These are phyloP conservation scores for Axea sp. DNA, from an alignment of 2,888 invertebrate genomes.

Conservation along the genomic window DNA sequence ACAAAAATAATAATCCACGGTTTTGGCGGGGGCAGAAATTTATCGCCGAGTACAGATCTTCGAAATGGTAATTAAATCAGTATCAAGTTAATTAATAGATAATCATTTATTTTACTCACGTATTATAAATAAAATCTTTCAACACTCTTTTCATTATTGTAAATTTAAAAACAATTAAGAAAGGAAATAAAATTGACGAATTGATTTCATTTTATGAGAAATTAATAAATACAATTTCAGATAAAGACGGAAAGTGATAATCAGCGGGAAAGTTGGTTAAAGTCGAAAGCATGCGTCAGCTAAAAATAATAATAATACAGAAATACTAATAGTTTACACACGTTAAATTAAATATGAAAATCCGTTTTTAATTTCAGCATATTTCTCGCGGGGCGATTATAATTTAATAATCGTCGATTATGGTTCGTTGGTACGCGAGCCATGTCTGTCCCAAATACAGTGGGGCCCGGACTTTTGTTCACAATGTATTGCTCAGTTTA, in stretches of 20 bases:
- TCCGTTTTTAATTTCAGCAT: conserved; percentile 81
- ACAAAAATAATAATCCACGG: conserved; percentile 95
- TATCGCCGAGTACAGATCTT: conserved; percentile 91
- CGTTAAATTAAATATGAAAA: conserved; percentile 15
- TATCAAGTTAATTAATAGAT: too few relatives aligned
- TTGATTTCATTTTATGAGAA: too few relatives aligned
- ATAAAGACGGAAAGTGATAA: conserved; percentile 15
- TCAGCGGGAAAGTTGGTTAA: conserved; percentile 25
- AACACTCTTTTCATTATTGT: too few relatives aligned
- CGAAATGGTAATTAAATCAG: conserved; percentile 82
- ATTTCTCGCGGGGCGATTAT: conserved; percentile 89
- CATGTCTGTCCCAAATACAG: conserved; percentile 87
- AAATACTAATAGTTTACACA: not conserved
- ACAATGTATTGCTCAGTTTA: conserved; percentile 89
- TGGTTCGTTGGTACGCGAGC: conserved; percentile 88
- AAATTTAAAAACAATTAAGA: too few relatives aligned
- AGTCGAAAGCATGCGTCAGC: conserved; percentile 5
- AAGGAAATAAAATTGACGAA: too few relatives aligned
- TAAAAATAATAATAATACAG: conserved; percentile 4
- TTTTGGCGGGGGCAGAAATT: conserved; percentile 91
- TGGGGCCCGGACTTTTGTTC: conserved; percentile 81
- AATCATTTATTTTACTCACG: not conserved
- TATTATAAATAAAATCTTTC: too few relatives aligned
- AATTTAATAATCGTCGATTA: conserved; percentile 94
- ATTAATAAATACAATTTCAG: conserved; percentile 20